These are phyloP conservation scores for Lagodon rhomboides DNA, from an alignment of 2,797 vertebrate species.

Conservation along the genomic window DNA sequence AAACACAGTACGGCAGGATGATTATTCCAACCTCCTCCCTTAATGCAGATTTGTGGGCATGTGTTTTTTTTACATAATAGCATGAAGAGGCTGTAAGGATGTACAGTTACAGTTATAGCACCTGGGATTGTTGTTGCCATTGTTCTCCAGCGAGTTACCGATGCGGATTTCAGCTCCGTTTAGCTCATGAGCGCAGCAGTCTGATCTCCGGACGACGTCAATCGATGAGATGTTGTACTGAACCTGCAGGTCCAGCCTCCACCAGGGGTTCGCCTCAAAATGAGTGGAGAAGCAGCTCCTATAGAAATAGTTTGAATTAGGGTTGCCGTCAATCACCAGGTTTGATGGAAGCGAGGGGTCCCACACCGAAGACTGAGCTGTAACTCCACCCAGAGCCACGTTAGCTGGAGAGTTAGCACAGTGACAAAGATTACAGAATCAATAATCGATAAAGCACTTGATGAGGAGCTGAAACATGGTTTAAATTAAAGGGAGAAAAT, in stretches of 20 bases:
- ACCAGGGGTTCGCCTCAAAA: not conserved
- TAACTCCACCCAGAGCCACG: constrained; percentile 7
- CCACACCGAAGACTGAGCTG: not conserved
- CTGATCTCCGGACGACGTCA: not conserved
- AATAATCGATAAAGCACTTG: not conserved
- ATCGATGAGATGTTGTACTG: not conserved
- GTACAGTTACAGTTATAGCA: not conserved
- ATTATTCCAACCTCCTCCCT: not conserved
- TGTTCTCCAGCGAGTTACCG: constrained; percentile 25
- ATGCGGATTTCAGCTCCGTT: constrained; percentile 3
- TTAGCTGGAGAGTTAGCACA: constrained; percentile 3
- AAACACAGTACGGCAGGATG: not conserved
- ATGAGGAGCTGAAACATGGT: too few relatives aligned
- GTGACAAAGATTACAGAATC: not conserved
- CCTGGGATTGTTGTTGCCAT: constrained; percentile 28
- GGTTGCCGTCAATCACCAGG: not conserved
- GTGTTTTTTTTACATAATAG: not conserved
- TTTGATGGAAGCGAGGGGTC: accelerated
- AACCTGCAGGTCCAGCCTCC: constrained; percentile 15
- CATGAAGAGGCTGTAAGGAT: not conserved
- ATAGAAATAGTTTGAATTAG: accelerated
- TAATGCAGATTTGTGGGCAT: not conserved
- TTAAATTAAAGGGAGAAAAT: too few relatives aligned
- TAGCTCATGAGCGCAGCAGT: accelerated
- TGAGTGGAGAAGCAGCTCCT: accelerated